Evolutionary conservation across 2,113 vertebrate genomes (phyloP), one percentile per base, ranked within the genome.

Genomic region (Petroica traversi): DNA sequence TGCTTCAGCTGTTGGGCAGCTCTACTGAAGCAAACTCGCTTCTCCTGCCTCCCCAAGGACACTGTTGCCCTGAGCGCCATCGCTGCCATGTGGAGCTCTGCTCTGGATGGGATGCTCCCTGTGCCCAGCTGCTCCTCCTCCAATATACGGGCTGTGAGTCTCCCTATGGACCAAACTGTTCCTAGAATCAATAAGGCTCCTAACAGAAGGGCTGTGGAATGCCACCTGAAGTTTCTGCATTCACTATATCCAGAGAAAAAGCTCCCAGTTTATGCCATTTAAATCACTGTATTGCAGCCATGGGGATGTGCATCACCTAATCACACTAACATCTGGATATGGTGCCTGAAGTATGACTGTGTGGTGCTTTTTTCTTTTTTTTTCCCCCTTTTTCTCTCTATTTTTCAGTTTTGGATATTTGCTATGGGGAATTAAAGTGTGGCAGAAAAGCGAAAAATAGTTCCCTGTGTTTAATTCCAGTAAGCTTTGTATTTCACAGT

Each of bases 41-140:
- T 63, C 88, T 84, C 6, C 45, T 73, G 69, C 48, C 43, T 63
- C 66, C 64, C 34, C 18, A 24, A 23, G 52, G 62, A 72, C 0
- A 0, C 20, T 46, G 28, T 24, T 71, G 23, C 18, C 33, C 51
- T 71, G 26, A 9, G 41, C 0, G 0, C 66, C 33, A 19, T 66
- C 1, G 0, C 51, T 92, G 0, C 34, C 2, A 0, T 4, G 4
- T 13, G 52, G 66, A 78, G 43, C 14, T 62, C 52, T 78, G 55
- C 81, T 88, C n/a, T 3, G 2, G 45, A 16, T 41, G 23, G 18
- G 38, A 19, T 78, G 36, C 11, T 74, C 5, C 33, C 28, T 34
- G 13, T 23, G 34, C 46, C 36, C 6, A 1, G 22, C 20, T 85
- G 48, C 28, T 93, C 18, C 72, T 89, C 3, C 0, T 38, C 18